Evolutionary conservation across 2,888 invertebrate species (phyloP).

Genomic region (Synergus itoensis): DNA sequence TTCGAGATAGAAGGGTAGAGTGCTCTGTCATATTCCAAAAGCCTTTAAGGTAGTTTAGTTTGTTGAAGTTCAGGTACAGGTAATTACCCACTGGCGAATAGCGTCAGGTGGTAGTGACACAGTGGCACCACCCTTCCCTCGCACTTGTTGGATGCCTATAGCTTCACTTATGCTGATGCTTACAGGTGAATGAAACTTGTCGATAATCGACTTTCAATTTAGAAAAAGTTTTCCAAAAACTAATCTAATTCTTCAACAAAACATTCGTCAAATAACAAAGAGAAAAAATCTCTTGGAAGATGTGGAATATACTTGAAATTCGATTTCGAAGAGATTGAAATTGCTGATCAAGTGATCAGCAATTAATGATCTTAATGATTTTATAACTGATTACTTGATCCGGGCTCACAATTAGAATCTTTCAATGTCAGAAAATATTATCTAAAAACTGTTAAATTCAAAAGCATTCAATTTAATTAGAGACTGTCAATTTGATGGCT

Average conservation of each 20-base stretch:
- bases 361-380: no score
- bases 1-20: not conserved
- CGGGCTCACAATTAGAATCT: no score
- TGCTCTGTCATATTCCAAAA: constrained; percentile 2
- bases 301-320: not conserved
- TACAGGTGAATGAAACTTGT: not conserved
- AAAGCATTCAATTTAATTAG: no score
- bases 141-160: not conserved
- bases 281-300: not conserved
- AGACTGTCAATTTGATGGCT: no score
- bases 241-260: not conserved
- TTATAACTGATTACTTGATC: no score
- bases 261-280: not conserved
- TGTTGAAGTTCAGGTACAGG: constrained; percentile 66
- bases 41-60: constrained; percentile 59
- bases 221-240: not conserved
- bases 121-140: not conserved
- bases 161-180: not conserved
- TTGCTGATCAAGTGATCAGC: no score
- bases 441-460: no score
- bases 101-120: constrained; percentile 69
- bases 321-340: not conserved
- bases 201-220: not conserved
- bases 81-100: constrained; percentile 69
- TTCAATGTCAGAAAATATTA: no score